Percentiles rank a stretch among this genome's conserved stretches.
Conservation (phyloP, 1,140 invertebrate genomes). For the Teleogryllus occipitalis region DNA sequence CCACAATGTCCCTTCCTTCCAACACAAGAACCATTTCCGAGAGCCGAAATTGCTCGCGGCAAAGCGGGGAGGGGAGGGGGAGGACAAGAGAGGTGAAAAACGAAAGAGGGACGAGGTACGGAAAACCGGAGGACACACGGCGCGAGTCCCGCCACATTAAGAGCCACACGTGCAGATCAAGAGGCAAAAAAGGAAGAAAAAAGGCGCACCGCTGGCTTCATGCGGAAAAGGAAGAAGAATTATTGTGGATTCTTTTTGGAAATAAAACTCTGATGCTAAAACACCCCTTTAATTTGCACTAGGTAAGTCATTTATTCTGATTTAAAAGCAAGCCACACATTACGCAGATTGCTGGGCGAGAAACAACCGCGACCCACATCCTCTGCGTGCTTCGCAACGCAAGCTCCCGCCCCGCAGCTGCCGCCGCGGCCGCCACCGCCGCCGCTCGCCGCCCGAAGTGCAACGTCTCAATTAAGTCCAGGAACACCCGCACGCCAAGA, state of each 20-base stretch:
- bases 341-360: too few species aligned
- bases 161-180: not conserved
- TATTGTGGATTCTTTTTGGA: not conserved
- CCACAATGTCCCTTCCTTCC: slow-evolving; percentile 10
- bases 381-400: too few species aligned
- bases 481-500: too few species aligned
- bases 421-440: too few species aligned
- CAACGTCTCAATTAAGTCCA: too few species aligned
- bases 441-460: too few species aligned
- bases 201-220: not conserved
- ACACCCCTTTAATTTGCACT: too few species aligned
- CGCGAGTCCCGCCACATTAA: not conserved
- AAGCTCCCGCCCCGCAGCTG: too few species aligned
- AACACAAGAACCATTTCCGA: not conserved
- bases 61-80: not conserved
- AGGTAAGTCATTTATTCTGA: too few species aligned
- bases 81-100: not conserved
- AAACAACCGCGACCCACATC: too few species aligned
- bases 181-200: not conserved
- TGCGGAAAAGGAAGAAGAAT: not conserved
- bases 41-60: not conserved
- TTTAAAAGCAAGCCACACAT: too few species aligned
- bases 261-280: not conserved
- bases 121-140: not conserved
- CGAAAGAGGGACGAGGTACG: not conserved